Percentiles rank a stretch among this genome's conserved stretches.
Conservation (phyloP, 2,888 invertebrate species). For the Nasonovia ribisnigri region DNA sequence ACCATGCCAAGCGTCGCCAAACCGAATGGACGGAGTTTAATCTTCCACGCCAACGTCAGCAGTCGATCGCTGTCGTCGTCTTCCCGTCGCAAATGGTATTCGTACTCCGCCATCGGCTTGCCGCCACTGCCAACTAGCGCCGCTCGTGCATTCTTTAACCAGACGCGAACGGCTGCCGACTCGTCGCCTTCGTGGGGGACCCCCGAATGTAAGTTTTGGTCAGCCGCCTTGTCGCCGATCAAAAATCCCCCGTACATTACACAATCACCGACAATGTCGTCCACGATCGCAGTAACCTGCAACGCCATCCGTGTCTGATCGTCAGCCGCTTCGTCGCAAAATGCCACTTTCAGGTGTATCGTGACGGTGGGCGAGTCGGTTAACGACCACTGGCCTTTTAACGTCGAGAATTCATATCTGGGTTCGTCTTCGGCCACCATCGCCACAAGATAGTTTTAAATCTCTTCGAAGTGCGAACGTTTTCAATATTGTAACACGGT, state of each 20-base stretch:
- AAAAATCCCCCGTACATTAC: background rate
- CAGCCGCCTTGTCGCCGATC: background rate
- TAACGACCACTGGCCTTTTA: background rate
- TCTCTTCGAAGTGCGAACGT: background rate
- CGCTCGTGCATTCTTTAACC: background rate
- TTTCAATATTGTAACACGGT: background rate
- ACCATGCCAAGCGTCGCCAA: background rate
- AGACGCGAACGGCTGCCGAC: background rate
- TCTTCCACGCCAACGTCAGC: conserved; percentile 8
- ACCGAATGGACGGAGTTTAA: background rate
- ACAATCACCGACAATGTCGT: background rate
- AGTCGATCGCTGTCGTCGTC: background rate
- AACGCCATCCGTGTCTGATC: background rate
- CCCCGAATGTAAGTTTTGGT: background rate
- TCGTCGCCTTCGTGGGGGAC: background rate
- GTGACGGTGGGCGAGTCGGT: background rate
- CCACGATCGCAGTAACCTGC: background rate
- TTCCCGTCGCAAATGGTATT: background rate
- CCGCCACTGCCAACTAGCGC: background rate
- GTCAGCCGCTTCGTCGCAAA: background rate
- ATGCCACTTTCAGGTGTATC: background rate
- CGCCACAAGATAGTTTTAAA: background rate
- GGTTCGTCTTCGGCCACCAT: background rate
- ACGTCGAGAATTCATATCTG: background rate
- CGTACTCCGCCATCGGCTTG: background rate